These are phyloP conservation scores for Aegypius monachus DNA, from an alignment of 2,113 vertebrate species.

Conservation along the genomic window DNA sequence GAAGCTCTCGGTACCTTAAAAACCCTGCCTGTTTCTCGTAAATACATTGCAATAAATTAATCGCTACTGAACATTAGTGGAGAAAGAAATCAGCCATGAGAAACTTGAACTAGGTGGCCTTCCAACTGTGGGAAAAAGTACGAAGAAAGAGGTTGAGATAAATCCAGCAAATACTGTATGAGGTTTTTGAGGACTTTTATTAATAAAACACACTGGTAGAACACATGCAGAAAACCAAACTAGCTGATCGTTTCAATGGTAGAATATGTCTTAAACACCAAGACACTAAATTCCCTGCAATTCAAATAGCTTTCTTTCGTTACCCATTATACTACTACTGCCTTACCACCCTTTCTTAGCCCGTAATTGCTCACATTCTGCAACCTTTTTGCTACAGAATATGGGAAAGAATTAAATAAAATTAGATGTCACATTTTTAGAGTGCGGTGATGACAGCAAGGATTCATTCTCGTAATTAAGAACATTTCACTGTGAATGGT, in stretches of 20 bases:
- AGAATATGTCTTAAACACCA: not conserved
- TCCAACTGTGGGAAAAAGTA: not conserved
- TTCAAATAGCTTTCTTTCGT: not conserved
- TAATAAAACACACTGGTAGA: not conserved
- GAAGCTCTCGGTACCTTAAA: conserved; percentile 50
- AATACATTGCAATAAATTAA: conserved; percentile 70
- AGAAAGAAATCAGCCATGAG: conserved; percentile 49
- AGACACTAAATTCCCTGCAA: not conserved
- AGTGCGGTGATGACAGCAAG: not conserved
- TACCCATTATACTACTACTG: not conserved
- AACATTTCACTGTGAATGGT: not conserved
- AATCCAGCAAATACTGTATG: not conserved
- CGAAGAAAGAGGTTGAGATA: not conserved
- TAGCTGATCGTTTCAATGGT: not conserved
- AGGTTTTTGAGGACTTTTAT: conserved; percentile 12
- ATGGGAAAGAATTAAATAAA: not conserved
- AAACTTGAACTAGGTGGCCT: conserved; percentile 18
- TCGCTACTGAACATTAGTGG: conserved; percentile 33
- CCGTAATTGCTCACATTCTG: not conserved
- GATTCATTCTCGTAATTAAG: not conserved
- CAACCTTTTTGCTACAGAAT: not conserved
- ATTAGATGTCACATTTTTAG: not conserved
- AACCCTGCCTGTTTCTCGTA: conserved; percentile 56
- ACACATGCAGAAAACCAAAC: not conserved
- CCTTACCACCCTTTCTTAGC: not conserved